Evolutionary conservation across 1,140 invertebrate genomes (phyloP).

Genomic region (Laupala kohalensis): DNA sequence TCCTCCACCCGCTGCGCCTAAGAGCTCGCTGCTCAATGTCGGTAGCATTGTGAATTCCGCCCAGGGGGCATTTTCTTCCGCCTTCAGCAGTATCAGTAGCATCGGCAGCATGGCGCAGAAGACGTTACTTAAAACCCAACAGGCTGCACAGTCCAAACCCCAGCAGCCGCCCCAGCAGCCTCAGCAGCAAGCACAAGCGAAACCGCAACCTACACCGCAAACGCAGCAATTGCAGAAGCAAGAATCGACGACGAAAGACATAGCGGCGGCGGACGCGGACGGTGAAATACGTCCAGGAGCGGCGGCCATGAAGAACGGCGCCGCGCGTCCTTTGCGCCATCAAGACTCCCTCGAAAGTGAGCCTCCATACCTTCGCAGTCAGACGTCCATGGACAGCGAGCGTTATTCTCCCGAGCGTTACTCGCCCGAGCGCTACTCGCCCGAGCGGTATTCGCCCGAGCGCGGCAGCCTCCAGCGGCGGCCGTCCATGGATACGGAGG

Average conservation of each 20-base stretch:
- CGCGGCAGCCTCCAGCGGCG: conserved; percentile 16
- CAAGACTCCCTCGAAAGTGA: conserved; percentile 5
- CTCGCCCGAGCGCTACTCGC: conserved; percentile 21
- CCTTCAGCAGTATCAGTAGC: not conserved
- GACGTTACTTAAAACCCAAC: conserved; percentile 22
- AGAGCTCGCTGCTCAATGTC: not conserved
- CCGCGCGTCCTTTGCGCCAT: not conserved
- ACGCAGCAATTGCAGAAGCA: conserved; percentile 24
- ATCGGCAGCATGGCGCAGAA: conserved; percentile 14
- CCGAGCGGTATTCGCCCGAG: conserved; percentile 9
- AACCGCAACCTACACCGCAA: conserved; percentile 28
- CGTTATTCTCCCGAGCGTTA: conserved; percentile 14
- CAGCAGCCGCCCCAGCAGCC: not conserved
- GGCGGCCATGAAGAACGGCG: not conserved
- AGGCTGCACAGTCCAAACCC: conserved; percentile 25
- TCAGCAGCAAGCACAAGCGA: conserved; percentile 21
- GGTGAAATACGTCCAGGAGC: conserved; percentile 9
- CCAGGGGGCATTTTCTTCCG: not conserved
- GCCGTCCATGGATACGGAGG: conserved; percentile 23
- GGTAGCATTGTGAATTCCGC: conserved; percentile 1
- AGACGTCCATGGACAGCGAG: conserved; percentile 33
- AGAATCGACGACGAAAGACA: conserved; percentile 8
- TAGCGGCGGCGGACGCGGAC: conserved; percentile 1
- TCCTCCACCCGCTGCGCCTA: not conserved
- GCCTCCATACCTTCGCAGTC: conserved; percentile 14